Base-by-base conservation (phyloP, 1,140 invertebrate genomes). In the Aphaenogaster rudis region DNA sequence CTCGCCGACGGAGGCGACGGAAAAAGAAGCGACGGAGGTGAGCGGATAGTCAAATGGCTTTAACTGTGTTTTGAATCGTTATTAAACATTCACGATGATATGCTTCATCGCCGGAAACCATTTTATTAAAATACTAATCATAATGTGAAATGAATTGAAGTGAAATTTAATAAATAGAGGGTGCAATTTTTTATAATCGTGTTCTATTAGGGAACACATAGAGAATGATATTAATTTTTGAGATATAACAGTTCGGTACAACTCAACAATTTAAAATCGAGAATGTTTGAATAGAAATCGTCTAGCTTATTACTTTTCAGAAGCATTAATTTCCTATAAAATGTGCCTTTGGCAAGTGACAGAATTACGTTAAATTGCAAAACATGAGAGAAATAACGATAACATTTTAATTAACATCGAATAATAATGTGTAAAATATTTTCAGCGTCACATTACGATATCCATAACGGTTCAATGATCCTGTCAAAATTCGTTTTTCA, bases 1-100 rank as follows among this genome's bases (percentile, higher is more conserved):
- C 91, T 88, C 93, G 93, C 91, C 93, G 95, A 93, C 94, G 95
- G 91, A 94, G 94, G 88, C 93, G 95, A 92, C 94, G 94, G 90
- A 95, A 95, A 95, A 95, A 95, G 95, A 95, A 94, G 92, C 94
- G 95, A 94, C 95, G 95, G 90, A 95, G 95, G 93, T 93, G 93
- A 94, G 90, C 90, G 63, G 33, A 36, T 82, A 59, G 21, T 74
- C 52, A n/a, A 48, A 74, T 74, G 39, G 8, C 13, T 45, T 61
- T 50, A 74, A 76, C 36, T 50, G 0, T 11, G 11, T n/a, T 28
- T 36, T 61, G 39, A n/a, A 54, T 48, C 66, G 1, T 61, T 52
- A 28, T 61, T 36, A 4, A 48, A 74, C 1, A 21, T 39, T 74
- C 28, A 57, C 17, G 13, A 66, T 61, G 6, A 0, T 66, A 59